Evolutionary conservation across 2,888 invertebrate species (phyloP).

Genomic region (Drosophila subsilvestris): DNA sequence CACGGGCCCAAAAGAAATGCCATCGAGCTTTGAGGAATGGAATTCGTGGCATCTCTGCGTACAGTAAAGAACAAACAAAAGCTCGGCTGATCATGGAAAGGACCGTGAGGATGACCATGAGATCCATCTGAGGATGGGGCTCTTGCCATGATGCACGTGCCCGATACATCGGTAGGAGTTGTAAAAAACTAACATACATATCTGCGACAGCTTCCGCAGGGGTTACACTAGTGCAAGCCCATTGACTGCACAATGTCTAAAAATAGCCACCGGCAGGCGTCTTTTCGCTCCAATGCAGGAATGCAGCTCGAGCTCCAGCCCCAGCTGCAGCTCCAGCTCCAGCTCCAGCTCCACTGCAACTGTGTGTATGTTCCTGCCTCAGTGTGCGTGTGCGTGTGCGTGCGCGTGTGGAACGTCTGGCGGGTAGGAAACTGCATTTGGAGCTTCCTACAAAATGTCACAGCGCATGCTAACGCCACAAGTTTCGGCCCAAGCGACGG

Average conservation of each 20-base stretch:
- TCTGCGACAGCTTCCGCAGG: constrained; percentile 38
- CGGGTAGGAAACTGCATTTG: constrained; percentile 14
- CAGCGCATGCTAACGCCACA: constrained; percentile 74
- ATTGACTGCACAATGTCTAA: constrained; percentile 68
- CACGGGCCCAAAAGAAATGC: constrained; percentile 47
- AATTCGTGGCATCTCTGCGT: constrained; percentile 64
- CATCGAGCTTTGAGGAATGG: constrained; percentile 57
- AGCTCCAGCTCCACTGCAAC: constrained; percentile 21
- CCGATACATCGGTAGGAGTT: constrained; percentile 34
- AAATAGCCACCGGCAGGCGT: constrained; percentile 68
- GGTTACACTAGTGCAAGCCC: constrained; percentile 49
- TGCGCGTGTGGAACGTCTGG: constrained; percentile 62
- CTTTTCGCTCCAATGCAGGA: constrained; percentile 64
- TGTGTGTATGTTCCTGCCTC: background rate
- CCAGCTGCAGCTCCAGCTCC: constrained; percentile 23
- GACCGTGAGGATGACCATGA: background rate
- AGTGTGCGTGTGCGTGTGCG: constrained; percentile 23
- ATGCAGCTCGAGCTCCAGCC: constrained; percentile 56
- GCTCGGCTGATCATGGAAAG: background rate
- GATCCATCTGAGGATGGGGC: background rate
- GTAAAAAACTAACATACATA: constrained; percentile 38
- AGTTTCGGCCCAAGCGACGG: constrained; percentile 41
- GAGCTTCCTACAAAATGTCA: constrained; percentile 71
- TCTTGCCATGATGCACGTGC: background rate
- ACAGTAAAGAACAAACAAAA: constrained; percentile 50